phyloP scores from a whole-genome alignment of 2,113 vertebrate species.

The Macheiramphus alcinus region DNA sequence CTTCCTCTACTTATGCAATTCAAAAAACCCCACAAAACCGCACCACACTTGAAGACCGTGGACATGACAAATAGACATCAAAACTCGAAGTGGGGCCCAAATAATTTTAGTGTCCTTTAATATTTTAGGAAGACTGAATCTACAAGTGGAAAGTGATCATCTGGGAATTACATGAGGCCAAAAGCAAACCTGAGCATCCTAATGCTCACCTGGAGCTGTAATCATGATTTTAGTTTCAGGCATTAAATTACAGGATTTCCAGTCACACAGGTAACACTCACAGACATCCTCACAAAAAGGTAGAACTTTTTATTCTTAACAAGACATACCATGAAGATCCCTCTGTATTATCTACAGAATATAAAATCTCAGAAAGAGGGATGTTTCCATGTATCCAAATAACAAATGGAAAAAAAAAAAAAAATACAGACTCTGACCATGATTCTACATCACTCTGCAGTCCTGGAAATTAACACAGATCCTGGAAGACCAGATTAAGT shows the following conservation, averaged over 20 bases:
- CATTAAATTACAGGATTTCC: neutral
- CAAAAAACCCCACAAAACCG: neutral
- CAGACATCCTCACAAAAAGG: neutral
- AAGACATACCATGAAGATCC: neutral
- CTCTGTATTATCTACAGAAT: neutral
- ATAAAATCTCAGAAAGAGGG: neutral
- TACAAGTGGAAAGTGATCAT: neutral
- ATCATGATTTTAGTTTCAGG: neutral
- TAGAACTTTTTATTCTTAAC: neutral
- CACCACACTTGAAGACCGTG: neutral
- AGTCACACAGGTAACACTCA: neutral
- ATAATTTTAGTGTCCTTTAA: neutral
- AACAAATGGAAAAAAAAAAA: neutral
- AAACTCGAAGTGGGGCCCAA: neutral
- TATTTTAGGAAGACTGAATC: neutral
- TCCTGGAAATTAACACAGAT: neutral
- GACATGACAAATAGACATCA: neutral
- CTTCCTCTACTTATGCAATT: neutral
- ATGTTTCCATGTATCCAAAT: neutral
- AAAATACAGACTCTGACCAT: neutral
- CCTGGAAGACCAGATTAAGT: neutral
- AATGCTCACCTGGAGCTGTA: rapidly evolving
- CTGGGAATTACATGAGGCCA: neutral
- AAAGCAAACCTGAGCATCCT: neutral
- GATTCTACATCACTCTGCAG: neutral